Percentiles rank a stretch among this genome's conserved stretches.
phyloP scores from a whole-genome alignment of 1,140 invertebrate species.

The Drosophila melanica region DNA sequence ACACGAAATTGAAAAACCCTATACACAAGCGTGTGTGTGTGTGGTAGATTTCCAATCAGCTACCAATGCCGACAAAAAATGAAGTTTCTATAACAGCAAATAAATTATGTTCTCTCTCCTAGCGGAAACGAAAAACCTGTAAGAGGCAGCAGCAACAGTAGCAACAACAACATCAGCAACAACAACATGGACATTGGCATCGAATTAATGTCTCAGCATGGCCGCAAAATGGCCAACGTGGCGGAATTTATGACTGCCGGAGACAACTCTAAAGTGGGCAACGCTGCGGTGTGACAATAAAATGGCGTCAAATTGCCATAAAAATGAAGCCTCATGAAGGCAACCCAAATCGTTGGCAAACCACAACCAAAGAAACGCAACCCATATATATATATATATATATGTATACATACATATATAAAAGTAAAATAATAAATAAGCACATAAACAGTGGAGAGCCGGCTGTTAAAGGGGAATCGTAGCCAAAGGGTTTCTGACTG shows the following conservation, averaged over 20 bases:
- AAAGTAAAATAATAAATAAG: conserved; percentile 79
- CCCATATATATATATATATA: conserved; percentile 51
- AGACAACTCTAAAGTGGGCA: conserved; percentile 78
- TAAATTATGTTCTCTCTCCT: conserved; percentile 63
- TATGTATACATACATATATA: conserved; percentile 29
- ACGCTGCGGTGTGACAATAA: conserved; percentile 74
- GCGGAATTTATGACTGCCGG: conserved; percentile 71
- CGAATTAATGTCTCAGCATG: conserved; percentile 75
- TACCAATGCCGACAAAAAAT: conserved; percentile 39
- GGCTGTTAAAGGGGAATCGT: not conserved
- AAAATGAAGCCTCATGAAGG: conserved; percentile 46
- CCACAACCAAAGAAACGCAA: conserved; percentile 41
- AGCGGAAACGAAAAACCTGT: conserved; percentile 52
- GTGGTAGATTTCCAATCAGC: conserved; percentile 72
- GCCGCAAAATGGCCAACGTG: conserved; percentile 75
- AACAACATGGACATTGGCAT: conserved; percentile 51
- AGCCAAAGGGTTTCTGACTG: conserved; percentile 35
- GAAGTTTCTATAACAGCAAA: conserved; percentile 72
- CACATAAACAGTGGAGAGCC: conserved; percentile 48
- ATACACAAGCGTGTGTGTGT: conserved; percentile 15
- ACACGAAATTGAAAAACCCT: conserved; percentile 63
- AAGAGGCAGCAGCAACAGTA: conserved; percentile 29
- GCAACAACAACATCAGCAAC: not conserved
- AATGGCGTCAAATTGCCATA: conserved; percentile 79
- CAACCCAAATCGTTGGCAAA: conserved; percentile 39